Evolutionary conservation across 2,888 invertebrate species (phyloP).

Genomic region (Proisotoma minuta): DNA sequence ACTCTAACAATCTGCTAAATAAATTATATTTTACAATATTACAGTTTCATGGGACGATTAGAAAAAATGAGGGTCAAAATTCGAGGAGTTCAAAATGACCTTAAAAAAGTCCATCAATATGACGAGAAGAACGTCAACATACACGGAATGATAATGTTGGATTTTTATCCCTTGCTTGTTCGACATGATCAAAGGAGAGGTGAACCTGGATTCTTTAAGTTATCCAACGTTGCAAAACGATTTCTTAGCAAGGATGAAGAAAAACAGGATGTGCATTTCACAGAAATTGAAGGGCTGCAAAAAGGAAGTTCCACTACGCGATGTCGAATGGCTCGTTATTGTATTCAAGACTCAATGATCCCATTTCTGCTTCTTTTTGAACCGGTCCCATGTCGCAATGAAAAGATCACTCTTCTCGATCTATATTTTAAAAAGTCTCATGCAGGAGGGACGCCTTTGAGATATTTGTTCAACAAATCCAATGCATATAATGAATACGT

Average conservation of each 20-base stretch:
- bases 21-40: background rate
- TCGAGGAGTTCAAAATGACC: constrained; percentile 21
- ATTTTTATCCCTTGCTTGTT: constrained; percentile 32
- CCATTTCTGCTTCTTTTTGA: constrained; percentile 2
- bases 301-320: constrained; percentile 23
- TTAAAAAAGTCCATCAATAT: constrained; percentile 23
- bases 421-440: constrained; percentile 13
- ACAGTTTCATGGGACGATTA: constrained; percentile 34
- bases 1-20: background rate
- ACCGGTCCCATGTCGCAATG: constrained; percentile 3
- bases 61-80: constrained; percentile 14
- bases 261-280: constrained; percentile 35
- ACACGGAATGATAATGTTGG: constrained; percentile 35
- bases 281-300: constrained; percentile 35
- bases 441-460: constrained; percentile 12
- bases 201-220: constrained; percentile 12
- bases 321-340: constrained; percentile 32
- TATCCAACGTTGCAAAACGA: constrained; percentile 27
- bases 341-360: constrained; percentile 25
- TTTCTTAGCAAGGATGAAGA: constrained; percentile 25
- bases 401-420: background rate
- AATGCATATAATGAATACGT: constrained; percentile 20
- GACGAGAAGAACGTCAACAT: constrained; percentile 23
- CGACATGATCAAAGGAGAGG: constrained; percentile 16
- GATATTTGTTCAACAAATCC: constrained; percentile 23